phyloP scores from a whole-genome alignment of 2,797 vertebrate genomes.

The Pseudochirops corinnae region DNA sequence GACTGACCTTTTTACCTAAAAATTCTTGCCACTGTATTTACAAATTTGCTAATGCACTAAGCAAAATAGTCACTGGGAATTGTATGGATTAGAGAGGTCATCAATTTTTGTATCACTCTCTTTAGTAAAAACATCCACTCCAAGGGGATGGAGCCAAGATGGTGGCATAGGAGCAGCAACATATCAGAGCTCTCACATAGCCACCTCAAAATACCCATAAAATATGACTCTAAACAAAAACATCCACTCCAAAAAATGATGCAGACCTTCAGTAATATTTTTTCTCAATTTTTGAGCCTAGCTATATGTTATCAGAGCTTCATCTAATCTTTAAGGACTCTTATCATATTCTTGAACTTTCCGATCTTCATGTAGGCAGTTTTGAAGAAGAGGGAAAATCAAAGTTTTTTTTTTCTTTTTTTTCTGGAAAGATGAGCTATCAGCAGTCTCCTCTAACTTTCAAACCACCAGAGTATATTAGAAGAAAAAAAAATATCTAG shows the following conservation, averaged over 20 bases:
- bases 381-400: background rate
- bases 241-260: slow-evolving; percentile 47
- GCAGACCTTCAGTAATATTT: background rate
- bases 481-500: background rate
- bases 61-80: slow-evolving; percentile 48
- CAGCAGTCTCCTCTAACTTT: background rate
- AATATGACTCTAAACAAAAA: background rate
- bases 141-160: too few relatives aligned
- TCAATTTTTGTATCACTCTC: slow-evolving; percentile 44
- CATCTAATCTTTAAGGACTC: background rate
- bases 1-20: slow-evolving; percentile 66
- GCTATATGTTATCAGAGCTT: background rate
- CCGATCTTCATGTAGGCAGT: slow-evolving; percentile 11
- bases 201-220: too few relatives aligned
- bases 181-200: too few relatives aligned
- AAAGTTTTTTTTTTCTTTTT: background rate
- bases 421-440: slow-evolving; percentile 15
- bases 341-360: slow-evolving; percentile 12
- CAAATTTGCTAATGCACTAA: slow-evolving; percentile 67
- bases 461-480: background rate
- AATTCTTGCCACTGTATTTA: slow-evolving; percentile 58
- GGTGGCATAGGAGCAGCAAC: too few relatives aligned
- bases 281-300: background rate
- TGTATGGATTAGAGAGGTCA: slow-evolving; percentile 41
- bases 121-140: slow-evolving; percentile 43